These are phyloP conservation scores for Vireo altiloquus DNA, from an alignment of 2,113 vertebrate species.

Conservation along the genomic window DNA sequence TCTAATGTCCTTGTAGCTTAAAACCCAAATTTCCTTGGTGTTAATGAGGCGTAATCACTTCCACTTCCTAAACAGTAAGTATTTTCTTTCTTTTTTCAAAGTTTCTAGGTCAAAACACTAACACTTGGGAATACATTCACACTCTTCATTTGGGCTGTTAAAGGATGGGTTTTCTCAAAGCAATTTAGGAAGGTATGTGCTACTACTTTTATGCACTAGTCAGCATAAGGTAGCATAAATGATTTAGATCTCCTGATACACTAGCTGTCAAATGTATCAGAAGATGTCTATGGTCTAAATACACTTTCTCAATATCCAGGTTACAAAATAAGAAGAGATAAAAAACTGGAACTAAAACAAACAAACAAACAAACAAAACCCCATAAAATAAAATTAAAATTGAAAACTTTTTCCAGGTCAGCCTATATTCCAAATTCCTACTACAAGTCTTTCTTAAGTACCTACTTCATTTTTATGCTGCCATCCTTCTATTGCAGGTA, in stretches of 20 bases:
- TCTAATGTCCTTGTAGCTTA: not conserved
- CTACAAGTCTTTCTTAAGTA: not conserved
- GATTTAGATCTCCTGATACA: not conserved
- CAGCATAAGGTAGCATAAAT: not conserved
- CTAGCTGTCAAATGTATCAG: not conserved
- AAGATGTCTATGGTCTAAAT: not conserved
- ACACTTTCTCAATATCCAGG: not conserved
- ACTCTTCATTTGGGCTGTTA: not conserved
- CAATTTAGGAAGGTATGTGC: not conserved
- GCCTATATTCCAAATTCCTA: not conserved
- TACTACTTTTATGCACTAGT: not conserved
- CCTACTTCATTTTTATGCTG: not conserved
- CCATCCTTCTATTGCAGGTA: not conserved
- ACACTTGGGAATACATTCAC: not conserved
- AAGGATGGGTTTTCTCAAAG: not conserved
- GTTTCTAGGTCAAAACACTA: not conserved
- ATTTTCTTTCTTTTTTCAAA: not conserved
- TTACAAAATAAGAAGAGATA: not conserved
- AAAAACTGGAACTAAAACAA: not conserved
- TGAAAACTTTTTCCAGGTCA: not conserved
- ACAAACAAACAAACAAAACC: not conserved
- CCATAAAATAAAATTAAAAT: not conserved
- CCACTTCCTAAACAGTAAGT: not conserved
- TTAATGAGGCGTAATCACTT: not conserved
- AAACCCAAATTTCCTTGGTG: not conserved